Evolutionary conservation across 2,888 invertebrate species (phyloP).

Genomic region (Aricia artaxerxes): DNA sequence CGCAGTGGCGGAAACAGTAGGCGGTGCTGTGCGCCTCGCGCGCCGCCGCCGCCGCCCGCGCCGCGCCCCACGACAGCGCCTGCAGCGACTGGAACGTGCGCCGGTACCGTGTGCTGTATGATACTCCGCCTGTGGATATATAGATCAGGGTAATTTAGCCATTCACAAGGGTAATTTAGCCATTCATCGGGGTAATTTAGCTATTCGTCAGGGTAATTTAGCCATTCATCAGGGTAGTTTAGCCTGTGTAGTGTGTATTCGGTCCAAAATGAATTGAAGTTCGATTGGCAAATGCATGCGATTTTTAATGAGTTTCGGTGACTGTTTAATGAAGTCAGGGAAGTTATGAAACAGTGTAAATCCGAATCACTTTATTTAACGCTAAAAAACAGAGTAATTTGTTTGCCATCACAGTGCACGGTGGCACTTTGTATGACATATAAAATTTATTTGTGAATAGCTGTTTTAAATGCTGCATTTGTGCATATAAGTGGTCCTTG

Average conservation of each 20-base stretch:
- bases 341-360: background rate
- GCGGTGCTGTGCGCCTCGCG: constrained; percentile 89
- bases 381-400: background rate
- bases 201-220: too few species aligned
- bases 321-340: too few species aligned
- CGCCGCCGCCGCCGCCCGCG: constrained; percentile 81
- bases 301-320: too few species aligned
- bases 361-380: background rate
- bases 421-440: background rate
- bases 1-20: constrained; percentile 93
- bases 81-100: constrained; percentile 95
- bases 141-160: background rate
- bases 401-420: background rate
- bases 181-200: too few species aligned
- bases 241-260: too few species aligned
- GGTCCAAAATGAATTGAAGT: too few species aligned
- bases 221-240: too few species aligned
- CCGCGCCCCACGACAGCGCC: constrained; percentile 81
- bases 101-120: constrained; percentile 91
- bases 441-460: background rate
- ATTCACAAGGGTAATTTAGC: too few species aligned
- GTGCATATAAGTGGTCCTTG: background rate
- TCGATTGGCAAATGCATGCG: too few species aligned
- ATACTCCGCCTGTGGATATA: constrained; percentile 75
- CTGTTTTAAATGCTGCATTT: background rate